Evolutionary conservation across 1,140 invertebrate genomes (phyloP).

Genomic region (Physella acuta): DNA sequence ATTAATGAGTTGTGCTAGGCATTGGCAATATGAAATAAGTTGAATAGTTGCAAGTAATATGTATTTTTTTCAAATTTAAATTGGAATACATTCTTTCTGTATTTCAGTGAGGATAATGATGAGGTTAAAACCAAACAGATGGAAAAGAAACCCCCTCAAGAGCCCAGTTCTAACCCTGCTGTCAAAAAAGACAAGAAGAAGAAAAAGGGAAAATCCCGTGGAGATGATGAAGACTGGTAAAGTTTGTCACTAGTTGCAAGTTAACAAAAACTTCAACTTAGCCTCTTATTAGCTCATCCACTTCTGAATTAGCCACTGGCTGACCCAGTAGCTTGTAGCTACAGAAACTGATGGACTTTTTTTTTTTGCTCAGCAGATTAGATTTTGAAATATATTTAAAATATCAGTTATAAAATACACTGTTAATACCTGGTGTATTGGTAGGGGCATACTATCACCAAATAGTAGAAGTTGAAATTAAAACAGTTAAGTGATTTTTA

Average conservation of each 20-base stretch:
- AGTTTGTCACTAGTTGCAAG: too few species aligned
- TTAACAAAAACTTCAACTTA: too few species aligned
- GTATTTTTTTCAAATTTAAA: too few species aligned
- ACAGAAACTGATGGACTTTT: not conserved
- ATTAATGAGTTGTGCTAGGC: too few species aligned
- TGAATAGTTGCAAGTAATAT: too few species aligned
- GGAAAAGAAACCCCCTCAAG: conserved; percentile 1
- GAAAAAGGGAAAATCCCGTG: conserved; percentile 32
- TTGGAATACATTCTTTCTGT: too few species aligned
- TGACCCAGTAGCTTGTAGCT: not conserved
- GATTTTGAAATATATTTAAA: not conserved
- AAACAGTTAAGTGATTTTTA: too few species aligned
- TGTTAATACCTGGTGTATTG: too few species aligned
- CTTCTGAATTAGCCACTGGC: not conserved
- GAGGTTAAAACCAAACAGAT: conserved; percentile 5
- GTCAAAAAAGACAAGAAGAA: conserved; percentile 26
- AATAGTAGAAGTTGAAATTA: too few species aligned
- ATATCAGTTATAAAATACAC: not conserved
- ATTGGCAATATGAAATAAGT: too few species aligned
- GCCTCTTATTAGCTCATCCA: too few species aligned
- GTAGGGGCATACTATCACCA: too few species aligned
- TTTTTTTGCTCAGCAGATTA: not conserved
- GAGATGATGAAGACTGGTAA: conserved; percentile 38
- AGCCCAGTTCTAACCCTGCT: not conserved
- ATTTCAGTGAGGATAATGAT: conserved; percentile 17